Base-by-base conservation (phyloP, 23 tunicate genomes). In the Corella eumyota region DNA sequence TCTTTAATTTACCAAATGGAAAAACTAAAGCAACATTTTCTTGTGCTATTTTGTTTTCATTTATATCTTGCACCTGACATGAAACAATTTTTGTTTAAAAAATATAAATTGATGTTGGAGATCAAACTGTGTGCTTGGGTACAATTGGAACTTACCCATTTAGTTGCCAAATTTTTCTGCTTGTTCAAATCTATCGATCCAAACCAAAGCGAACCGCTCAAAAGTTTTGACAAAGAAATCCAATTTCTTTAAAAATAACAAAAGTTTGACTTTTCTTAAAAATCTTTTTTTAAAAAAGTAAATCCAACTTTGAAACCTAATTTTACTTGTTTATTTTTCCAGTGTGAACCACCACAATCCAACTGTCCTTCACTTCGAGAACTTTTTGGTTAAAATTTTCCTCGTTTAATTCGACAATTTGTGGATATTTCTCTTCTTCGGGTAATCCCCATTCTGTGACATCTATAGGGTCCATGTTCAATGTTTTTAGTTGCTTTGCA, bases 391-490 rank as follows among this genome's bases (percentile, higher is more conserved):
- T 51, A 60, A 72, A 73, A 59, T 73, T 73, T 6, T 55, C 30
- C 38, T 68, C 37, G 27, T 75, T 52, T 6, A 88, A 52, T 50
- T 72, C 66, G 53, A 61, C 40, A 1, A 68, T 36, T 11, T 4
- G n/a, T 27, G 68, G 55, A 62, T 88, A 73, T 58, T 72, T 21
- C 3, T 60, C 34, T 51, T 64, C 70, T 33, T 35, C 22, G 15
- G 83, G 81, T 11, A 88, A 57, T 6, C 60, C 76, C 88, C 88
- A 88, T 23, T 6, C 60, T 45, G 47, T 55, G 28, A 75, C 48
- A 29, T 62, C 68, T 11, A 88, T 45, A 3, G 81, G 96, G 0
- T 78, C 76, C 87, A 88, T 78, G 32, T 88, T 73, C 20, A 48
- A 47, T 62, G 81, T 88, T 56, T 66, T 75, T 20, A 26, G 30